These are phyloP conservation scores for Cheilosia soror DNA, from an alignment of 2,888 invertebrate genomes.

Conservation along the genomic window DNA sequence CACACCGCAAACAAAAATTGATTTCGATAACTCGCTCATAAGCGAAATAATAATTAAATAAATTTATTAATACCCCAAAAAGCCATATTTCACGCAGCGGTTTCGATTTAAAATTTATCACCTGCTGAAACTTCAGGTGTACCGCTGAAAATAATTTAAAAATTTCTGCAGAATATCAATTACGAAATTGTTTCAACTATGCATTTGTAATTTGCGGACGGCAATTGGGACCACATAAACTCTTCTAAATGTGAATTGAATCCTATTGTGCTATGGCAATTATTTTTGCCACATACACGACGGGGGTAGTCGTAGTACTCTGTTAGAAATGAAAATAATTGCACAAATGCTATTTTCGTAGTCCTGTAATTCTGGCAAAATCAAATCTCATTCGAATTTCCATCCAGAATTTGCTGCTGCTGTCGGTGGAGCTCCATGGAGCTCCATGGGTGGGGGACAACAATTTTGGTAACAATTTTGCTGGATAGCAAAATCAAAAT, in stretches of 20 bases:
- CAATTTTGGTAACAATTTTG: slow-evolving; percentile 7
- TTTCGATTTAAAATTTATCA: neutral
- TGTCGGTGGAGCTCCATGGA: too few relatives aligned
- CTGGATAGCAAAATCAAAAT: slow-evolving; percentile 42
- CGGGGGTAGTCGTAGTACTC: too few relatives aligned
- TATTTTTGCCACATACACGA: neutral
- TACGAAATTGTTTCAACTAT: neutral
- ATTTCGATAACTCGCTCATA: neutral
- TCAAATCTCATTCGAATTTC: slow-evolving; percentile 28
- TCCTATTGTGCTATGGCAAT: neutral
- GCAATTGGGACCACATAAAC: slow-evolving; percentile 18
- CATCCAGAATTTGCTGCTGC: neutral
- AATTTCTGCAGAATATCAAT: neutral
- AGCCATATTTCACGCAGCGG: neutral
- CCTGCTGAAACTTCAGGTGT: neutral
- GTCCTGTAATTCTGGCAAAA: slow-evolving; percentile 9
- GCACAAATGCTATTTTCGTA: slow-evolving; percentile 20
- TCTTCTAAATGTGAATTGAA: neutral
- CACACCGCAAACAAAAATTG: neutral
- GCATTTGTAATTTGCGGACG: slow-evolving; percentile 17
- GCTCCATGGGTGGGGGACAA: neutral
- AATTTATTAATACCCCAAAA: slow-evolving; percentile 1
- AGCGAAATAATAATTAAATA: slow-evolving; percentile 1
- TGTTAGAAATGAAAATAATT: neutral
- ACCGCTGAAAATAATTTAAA: slow-evolving; percentile 10